Percentiles rank a stretch among this genome's conserved stretches.
phyloP scores from a whole-genome alignment of 2,113 vertebrate genomes.

The Boulengerochromis microlepis region DNA sequence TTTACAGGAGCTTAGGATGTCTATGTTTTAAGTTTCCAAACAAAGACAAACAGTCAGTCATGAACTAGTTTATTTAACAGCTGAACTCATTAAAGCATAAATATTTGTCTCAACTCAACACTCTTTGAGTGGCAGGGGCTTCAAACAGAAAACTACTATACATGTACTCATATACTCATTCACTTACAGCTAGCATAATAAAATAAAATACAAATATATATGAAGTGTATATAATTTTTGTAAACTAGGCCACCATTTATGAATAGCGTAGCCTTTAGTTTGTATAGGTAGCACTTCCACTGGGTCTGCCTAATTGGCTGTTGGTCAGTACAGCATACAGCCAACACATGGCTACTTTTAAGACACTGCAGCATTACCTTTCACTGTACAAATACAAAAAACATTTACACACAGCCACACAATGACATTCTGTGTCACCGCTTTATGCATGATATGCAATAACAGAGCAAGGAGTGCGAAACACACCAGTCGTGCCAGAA shows the following conservation, averaged over 20 bases:
- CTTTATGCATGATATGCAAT: neutral
- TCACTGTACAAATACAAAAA: neutral
- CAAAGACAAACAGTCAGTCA: neutral
- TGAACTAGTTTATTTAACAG: conserved; percentile 54
- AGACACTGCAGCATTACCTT: neutral
- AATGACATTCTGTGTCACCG: neutral
- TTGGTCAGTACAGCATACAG: neutral
- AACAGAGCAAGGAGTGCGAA: neutral
- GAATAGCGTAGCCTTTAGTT: neutral
- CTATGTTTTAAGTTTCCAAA: neutral
- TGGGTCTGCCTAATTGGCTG: neutral
- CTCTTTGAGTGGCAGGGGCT: neutral
- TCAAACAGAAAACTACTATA: neutral
- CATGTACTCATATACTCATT: neutral
- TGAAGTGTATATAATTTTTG: neutral
- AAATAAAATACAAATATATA: conserved; percentile 47
- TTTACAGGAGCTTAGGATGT: neutral
- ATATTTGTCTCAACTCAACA: conserved; percentile 31
- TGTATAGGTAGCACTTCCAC: neutral
- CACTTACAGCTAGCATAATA: conserved; percentile 4
- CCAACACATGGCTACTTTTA: neutral
- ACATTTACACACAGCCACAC: neutral
- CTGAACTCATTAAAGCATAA: conserved; percentile 39
- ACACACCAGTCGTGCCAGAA: neutral
- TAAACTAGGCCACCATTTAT: neutral